phyloP scores from a whole-genome alignment of 1,140 invertebrate genomes.

The Heliothis virescens region DNA sequence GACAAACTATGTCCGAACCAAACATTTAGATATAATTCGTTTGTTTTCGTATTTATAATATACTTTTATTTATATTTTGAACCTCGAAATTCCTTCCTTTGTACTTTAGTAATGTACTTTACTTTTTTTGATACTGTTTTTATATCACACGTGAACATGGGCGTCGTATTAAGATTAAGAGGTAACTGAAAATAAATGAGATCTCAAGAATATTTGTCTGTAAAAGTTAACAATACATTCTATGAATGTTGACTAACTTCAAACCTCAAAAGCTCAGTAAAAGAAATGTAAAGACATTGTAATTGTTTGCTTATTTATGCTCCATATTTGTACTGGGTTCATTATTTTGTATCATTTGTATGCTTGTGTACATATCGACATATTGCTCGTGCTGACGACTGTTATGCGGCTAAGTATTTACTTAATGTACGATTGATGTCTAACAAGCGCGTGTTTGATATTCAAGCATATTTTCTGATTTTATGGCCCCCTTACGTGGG shows the following conservation, averaged over 20 bases:
- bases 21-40: not conserved
- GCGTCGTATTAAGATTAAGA: too few relatives aligned
- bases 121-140: too few relatives aligned
- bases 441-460: conserved; percentile 29
- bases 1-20: not conserved
- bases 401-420: conserved; percentile 48
- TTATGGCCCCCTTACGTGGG: not conserved
- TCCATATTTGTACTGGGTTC: conserved; percentile 70
- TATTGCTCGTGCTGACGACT: conserved; percentile 59
- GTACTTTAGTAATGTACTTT: too few relatives aligned
- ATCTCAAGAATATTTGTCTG: too few relatives aligned
- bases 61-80: too few relatives aligned
- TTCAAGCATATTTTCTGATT: conserved; percentile 12
- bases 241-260: too few relatives aligned
- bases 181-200: too few relatives aligned
- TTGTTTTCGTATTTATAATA: too few relatives aligned
- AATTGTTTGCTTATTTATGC: conserved; percentile 63
- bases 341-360: conserved; percentile 67
- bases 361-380: conserved; percentile 62
- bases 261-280: not conserved
- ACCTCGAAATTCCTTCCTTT: too few relatives aligned
- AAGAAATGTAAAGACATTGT: conserved; percentile 20
- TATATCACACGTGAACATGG: too few relatives aligned
- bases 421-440: conserved; percentile 46
- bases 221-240: too few relatives aligned